These are phyloP conservation scores for Hydroisotoma schaefferi DNA, from an alignment of 2,888 invertebrate species.

Conservation along the genomic window DNA sequence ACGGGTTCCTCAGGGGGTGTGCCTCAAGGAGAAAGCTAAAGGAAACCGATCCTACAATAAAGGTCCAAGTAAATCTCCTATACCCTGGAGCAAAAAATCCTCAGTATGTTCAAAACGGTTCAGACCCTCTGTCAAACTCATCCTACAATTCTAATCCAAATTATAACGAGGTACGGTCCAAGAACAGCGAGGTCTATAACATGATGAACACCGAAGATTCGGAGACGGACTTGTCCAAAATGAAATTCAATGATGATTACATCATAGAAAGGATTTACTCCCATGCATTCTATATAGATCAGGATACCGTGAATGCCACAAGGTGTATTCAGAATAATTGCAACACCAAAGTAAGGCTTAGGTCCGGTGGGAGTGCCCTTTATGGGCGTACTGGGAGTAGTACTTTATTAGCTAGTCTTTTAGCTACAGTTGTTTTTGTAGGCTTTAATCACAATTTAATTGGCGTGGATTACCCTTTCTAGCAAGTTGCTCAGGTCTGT, in stretches of 20 bases:
- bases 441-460: not conserved
- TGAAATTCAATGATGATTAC: slow-evolving; percentile 32
- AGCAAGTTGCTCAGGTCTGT: not conserved
- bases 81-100: not conserved
- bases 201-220: slow-evolving; percentile 1
- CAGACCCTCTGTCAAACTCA: too few species aligned
- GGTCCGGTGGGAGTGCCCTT: not conserved
- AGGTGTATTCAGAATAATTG: slow-evolving; percentile 42
- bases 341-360: slow-evolving; percentile 34
- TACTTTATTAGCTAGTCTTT: not conserved
- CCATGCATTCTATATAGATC: slow-evolving; percentile 46
- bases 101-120: not conserved
- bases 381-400: too few species aligned
- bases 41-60: slow-evolving; percentile 40
- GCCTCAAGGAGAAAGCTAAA: slow-evolving; percentile 40
- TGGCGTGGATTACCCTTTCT: not conserved
- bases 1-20: slow-evolving; percentile 44
- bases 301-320: slow-evolving; percentile 39
- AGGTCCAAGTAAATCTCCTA: slow-evolving; percentile 28
- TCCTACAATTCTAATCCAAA: not conserved
- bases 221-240: not conserved
- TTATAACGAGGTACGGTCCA: not conserved
- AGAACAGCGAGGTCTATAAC: not conserved
- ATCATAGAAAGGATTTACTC: slow-evolving; percentile 36
- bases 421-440: not conserved